These are phyloP conservation scores for Tachina grossa DNA, from an alignment of 2,888 invertebrate genomes.

Conservation along the genomic window DNA sequence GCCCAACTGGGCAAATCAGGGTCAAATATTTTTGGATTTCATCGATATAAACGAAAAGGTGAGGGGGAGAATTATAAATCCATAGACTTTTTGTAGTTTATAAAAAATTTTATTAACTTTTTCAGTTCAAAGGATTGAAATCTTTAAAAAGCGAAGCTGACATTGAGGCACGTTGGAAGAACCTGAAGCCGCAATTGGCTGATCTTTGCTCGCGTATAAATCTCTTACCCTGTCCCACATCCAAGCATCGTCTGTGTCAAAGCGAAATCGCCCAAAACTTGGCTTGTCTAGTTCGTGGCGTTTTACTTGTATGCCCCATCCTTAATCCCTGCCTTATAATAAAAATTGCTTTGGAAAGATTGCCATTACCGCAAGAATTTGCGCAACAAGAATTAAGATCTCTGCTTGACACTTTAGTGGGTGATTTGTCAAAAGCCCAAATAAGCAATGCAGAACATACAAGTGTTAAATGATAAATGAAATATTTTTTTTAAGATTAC, in stretches of 20 bases:
- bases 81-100: background rate
- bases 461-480: conserved; percentile 63
- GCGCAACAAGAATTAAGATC: conserved; percentile 80
- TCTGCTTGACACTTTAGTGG: conserved; percentile 78
- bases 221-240: conserved; percentile 82
- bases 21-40: conserved; percentile 89
- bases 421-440: conserved; percentile 76
- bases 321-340: conserved; percentile 80
- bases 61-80: conserved; percentile 57
- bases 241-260: conserved; percentile 82
- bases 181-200: conserved; percentile 81
- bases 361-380: conserved; percentile 83
- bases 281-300: conserved; percentile 81
- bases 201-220: conserved; percentile 82
- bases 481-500: background rate
- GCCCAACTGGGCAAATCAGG: conserved; percentile 89
- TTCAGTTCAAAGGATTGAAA: conserved; percentile 80
- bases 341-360: conserved; percentile 80
- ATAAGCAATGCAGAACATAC: conserved; percentile 58
- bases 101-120: conserved; percentile 21
- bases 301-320: conserved; percentile 80
- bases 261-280: conserved; percentile 82
- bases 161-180: conserved; percentile 82
- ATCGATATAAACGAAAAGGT: conserved; percentile 87
- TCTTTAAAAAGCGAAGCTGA: conserved; percentile 79